Base-by-base conservation (phyloP, 2,797 vertebrate genomes). In the Peromyscus eremicus region DNA sequence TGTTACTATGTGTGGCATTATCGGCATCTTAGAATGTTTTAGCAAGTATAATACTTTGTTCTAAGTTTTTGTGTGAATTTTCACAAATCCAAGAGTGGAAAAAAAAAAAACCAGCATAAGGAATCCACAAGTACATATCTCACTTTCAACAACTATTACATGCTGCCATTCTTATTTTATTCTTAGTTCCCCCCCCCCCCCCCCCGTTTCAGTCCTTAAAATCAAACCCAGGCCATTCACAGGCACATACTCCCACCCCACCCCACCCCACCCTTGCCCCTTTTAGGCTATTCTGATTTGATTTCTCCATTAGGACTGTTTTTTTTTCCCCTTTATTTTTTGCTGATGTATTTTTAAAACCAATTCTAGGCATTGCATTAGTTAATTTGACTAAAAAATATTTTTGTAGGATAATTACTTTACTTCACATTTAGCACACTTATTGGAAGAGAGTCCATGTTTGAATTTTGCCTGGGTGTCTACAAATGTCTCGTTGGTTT, bases 401-500 rank as follows among this genome's bases (percentile, higher is more conserved):
- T 34, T 73, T 87, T 87, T 89, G 52, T 10, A 79, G 21, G 66
- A 71, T 89, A 79, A 49, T 32, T 85, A 82, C 2, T 32, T 86
- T 13, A 76, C 2, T 49, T 85, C 43, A 85, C 29, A 85, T n/a
- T 68, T 25, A 86, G 21, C 43, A 70, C 71, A 37, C 84, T 95
- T 79, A 92, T n/a, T 1, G 68, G 80, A 43, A 91, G 40, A 92
- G 5, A 95, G 11, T 27, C 43, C 6, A 8, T 32, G 49, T 92
- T 96, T 52, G 68, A 75, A 75, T 91, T 94, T 71, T 94, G 57
- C 32, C 40, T 76, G 32, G 2, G 52, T 82, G 4, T 90, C 34
- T 96, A 62, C 85, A 93, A 97, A 60, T 66, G 34, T 62, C 80
- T 76, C 60, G 40, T 92, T 88, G 23, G 6, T 66, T 92, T 94